Evolutionary conservation across 1,140 invertebrate genomes (phyloP).

Genomic region (Drosophila guanche): DNA sequence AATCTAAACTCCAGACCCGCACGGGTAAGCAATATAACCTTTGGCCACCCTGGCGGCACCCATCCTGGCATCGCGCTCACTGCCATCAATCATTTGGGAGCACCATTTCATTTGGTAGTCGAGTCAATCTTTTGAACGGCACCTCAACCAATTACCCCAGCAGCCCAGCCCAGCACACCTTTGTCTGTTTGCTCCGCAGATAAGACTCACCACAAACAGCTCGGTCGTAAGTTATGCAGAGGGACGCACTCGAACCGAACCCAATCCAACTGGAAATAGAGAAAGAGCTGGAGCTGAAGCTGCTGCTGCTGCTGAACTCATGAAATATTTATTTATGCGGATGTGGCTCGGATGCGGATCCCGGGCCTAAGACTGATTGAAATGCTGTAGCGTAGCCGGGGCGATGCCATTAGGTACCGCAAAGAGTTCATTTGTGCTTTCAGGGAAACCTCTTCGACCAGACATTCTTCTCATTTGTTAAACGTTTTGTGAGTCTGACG

Average conservation of each 20-base stretch:
- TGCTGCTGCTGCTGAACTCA: conserved; percentile 46
- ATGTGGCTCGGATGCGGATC: conserved; percentile 50
- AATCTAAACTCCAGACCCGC: conserved; percentile 44
- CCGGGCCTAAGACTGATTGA: conserved; percentile 58
- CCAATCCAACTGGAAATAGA: conserved; percentile 37
- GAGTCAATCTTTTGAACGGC: conserved; percentile 52
- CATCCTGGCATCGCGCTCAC: conserved; percentile 10
- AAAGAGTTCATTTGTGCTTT: conserved; percentile 66
- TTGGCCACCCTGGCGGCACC: conserved; percentile 19
- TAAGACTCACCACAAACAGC: conserved; percentile 51
- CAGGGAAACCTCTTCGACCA: conserved; percentile 20
- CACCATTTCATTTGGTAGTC: conserved; percentile 67
- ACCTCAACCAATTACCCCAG: conserved; percentile 57
- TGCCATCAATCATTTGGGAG: conserved; percentile 54
- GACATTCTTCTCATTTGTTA: conserved; percentile 73
- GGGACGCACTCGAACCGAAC: conserved; percentile 54
- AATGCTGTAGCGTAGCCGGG: conserved; percentile 39
- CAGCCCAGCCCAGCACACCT: conserved; percentile 12
- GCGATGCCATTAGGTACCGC: no score
- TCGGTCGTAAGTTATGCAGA: conserved; percentile 52
- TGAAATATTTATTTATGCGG: conserved; percentile 79
- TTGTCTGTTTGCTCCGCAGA: conserved; percentile 42
- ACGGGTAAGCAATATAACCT: conserved; percentile 67
- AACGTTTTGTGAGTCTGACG: conserved; percentile 57
- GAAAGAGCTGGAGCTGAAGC: background rate